These are phyloP conservation scores for Pachyuromys duprasi DNA, from an alignment of 2,797 vertebrate genomes.

Conservation along the genomic window DNA sequence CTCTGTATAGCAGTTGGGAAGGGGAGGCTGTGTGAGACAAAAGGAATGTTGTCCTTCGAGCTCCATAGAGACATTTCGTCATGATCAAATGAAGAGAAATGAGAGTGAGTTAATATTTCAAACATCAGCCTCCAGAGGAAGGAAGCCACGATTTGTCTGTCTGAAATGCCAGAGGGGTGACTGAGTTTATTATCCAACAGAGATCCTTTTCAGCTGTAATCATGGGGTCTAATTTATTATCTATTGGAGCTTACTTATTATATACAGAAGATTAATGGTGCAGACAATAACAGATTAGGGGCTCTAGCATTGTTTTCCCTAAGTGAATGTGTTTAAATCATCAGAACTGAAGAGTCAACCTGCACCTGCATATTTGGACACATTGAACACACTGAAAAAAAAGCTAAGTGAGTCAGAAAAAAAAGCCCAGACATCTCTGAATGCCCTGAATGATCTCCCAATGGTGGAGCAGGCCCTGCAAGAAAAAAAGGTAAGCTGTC, in stretches of 20 bases:
- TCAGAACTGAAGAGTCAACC: constrained; percentile 88
- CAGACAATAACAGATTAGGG: background rate
- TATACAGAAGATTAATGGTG: background rate
- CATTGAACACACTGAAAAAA: constrained; percentile 86
- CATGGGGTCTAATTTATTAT: background rate
- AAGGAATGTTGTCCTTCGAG: constrained; percentile 42
- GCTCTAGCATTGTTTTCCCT: constrained; percentile 50
- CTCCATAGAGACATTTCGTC: constrained; percentile 59
- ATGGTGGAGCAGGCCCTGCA: constrained; percentile 89
- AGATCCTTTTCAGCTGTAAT: constrained; percentile 39
- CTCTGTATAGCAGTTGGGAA: background rate
- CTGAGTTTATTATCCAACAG: constrained; percentile 1
- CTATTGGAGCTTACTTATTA: background rate
- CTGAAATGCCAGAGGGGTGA: constrained; percentile 35
- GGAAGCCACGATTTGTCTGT: constrained; percentile 43
- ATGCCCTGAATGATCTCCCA: constrained; percentile 78
- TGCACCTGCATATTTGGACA: constrained; percentile 83
- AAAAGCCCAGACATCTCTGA: constrained; percentile 81
- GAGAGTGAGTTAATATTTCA: constrained; percentile 50
- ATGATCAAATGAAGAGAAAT: constrained; percentile 54
- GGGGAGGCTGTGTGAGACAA: constrained; percentile 30
- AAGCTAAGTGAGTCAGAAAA: constrained; percentile 85
- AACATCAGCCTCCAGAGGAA: background rate
- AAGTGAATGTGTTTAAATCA: constrained; percentile 65
- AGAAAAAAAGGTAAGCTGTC: constrained; percentile 90